These are phyloP conservation scores for Morinoia aosen DNA, from an alignment of 2,888 invertebrate species.

Conservation along the genomic window DNA sequence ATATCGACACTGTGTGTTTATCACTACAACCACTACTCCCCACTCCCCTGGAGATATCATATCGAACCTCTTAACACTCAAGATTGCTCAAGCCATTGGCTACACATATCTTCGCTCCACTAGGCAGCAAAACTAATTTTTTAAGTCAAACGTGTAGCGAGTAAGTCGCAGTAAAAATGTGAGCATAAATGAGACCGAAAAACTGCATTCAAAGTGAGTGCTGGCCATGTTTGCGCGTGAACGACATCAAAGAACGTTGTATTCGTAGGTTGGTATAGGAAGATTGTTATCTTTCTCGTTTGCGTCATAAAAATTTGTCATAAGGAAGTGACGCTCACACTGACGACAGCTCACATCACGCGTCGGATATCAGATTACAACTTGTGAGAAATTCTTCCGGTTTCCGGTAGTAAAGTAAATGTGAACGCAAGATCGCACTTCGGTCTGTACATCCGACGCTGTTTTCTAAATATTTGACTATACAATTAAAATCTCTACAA, in stretches of 20 bases:
- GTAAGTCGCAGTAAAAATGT: background rate
- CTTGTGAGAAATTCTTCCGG: background rate
- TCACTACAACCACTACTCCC: background rate
- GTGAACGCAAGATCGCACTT: background rate
- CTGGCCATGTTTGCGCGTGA: background rate
- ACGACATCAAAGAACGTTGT: background rate
- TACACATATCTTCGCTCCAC: background rate
- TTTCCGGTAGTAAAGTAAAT: background rate
- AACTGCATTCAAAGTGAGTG: background rate
- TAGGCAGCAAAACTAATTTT: background rate
- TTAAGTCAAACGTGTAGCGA: background rate
- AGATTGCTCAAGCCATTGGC: background rate
- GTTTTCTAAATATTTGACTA: no score
- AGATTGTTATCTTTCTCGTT: background rate
- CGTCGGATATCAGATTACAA: background rate
- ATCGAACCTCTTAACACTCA: background rate
- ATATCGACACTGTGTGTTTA: background rate
- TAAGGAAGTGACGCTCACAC: background rate
- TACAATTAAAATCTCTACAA: no score
- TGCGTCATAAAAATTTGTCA: background rate
- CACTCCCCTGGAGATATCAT: background rate
- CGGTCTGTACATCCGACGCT: no score
- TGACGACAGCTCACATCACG: background rate
- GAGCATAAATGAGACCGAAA: background rate
- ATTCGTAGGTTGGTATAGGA: background rate